Percentiles rank a stretch among this genome's conserved stretches.
Conservation (phyloP, 2,797 vertebrate species). For the Neostethus bicornis region DNA sequence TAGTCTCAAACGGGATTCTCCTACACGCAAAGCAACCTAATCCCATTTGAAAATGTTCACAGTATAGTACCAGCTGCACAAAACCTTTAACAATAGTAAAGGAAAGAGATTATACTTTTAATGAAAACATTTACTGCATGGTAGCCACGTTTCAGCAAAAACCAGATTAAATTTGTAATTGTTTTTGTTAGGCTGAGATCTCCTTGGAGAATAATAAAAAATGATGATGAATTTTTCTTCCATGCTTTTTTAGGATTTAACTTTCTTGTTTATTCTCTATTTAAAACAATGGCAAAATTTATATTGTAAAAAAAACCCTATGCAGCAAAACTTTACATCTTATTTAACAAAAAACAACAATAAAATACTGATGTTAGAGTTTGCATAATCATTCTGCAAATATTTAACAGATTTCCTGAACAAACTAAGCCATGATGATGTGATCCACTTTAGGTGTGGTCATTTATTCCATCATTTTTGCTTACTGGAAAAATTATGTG, state of each 20-base stretch:
- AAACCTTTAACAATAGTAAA: not conserved
- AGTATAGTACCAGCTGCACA: not conserved
- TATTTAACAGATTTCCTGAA: constrained; percentile 9
- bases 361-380: constrained; percentile 40
- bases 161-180: too few relatives aligned
- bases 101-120: too few relatives aligned
- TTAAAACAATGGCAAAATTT: constrained; percentile 45
- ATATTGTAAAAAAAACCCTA: constrained; percentile 56
- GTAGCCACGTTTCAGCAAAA: too few relatives aligned
- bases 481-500: constrained; percentile 1
- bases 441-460: not conserved
- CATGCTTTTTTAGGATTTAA: constrained; percentile 13
- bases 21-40: constrained; percentile 12
- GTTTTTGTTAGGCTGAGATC: too few relatives aligned
- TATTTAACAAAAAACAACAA: constrained; percentile 38
- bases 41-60: constrained; percentile 33
- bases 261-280: constrained; percentile 41
- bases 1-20: constrained; percentile 10
- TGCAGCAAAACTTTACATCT: constrained; percentile 26
- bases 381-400: constrained; percentile 5
- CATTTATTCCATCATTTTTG: constrained; percentile 1
- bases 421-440: constrained; percentile 8
- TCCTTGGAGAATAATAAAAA: too few relatives aligned
- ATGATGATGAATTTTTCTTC: too few relatives aligned
- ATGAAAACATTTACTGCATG: too few relatives aligned